Base-by-base conservation (phyloP, 2,113 vertebrate species). In the Oreocharis arfaki region DNA sequence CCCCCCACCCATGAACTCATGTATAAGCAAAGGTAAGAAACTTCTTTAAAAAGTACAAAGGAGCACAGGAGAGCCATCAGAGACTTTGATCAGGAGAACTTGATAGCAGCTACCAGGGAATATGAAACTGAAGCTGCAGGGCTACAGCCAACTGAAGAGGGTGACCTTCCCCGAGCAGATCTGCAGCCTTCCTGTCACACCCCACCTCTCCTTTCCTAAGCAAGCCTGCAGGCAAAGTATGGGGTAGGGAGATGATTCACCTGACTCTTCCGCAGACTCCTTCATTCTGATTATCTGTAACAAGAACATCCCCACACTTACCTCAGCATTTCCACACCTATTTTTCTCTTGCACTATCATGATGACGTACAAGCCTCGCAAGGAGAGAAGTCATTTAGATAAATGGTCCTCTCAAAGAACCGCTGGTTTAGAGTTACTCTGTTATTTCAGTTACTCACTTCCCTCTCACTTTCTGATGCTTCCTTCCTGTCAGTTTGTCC, bases 401-500 rank as follows among this genome's bases (percentile, higher is more conserved):
- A 94, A 24, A 5, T 3, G 4, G 10, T 60, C 8, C 41, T 60
- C 47, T 24, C 18, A 13, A 18, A 77, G 68, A 65, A 2, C 20
- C 1, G 2, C 8, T 17, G 24, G 27, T 21, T 50, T 57, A 28
- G 11, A 57, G 15, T 47, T 47, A 33, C 30, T 70, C 8, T 4
- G 9, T 64, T 88, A 42, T 33, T 69, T 65, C 78, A 56, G n/a
- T n/a, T 65, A 32, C 13, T 65, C 20, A 18, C 70, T 26, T 23
- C 33, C 63, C 49, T 89, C 82, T 84, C 85, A 77, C 90, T 56
- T 89, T 71, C 65, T 33, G 42, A 77, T 59, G 17, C 33, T 80
- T 80, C 75, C 50, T 85, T 70, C 68, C 59, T 27, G 6, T 47
- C 49, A 16, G 7, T 56, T 44, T 61, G 53, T 61, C 24, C 71